phyloP scores from a whole-genome alignment of 2,113 vertebrate genomes.

The Circaetus cinerascens region DNA sequence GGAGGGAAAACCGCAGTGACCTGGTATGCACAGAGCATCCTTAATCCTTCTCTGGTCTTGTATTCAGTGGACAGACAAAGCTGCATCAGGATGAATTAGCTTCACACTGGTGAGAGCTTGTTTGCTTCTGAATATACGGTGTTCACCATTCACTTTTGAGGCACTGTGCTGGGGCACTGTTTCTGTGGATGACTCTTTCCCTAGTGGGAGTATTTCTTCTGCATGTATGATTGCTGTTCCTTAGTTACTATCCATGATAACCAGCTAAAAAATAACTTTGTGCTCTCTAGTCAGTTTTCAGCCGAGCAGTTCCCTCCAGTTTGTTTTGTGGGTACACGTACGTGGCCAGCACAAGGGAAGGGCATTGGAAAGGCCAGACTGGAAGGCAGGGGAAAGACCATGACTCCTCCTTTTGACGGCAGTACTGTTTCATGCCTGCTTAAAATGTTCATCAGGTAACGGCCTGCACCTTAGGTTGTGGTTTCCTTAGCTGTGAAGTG shows the following conservation, averaged over 20 bases:
- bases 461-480: background rate
- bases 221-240: background rate
- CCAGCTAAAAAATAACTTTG: background rate
- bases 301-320: background rate
- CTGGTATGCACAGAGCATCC: background rate
- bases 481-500: background rate
- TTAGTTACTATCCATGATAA: background rate
- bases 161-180: rapidly evolving
- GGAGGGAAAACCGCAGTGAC: background rate
- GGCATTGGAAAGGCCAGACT: background rate
- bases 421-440: background rate
- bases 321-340: background rate
- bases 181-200: background rate
- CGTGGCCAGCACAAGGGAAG: background rate
- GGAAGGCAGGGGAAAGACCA: background rate
- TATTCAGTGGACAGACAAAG: background rate
- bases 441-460: background rate
- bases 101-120: background rate
- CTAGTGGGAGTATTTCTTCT: background rate
- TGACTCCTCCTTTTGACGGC: background rate
- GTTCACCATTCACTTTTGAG: background rate
- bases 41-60: background rate
- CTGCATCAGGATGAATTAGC: background rate
- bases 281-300: background rate
- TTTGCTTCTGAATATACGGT: background rate